These are phyloP conservation scores for Phasianus colchicus DNA, from an alignment of 2,113 vertebrate genomes.

Conservation along the genomic window DNA sequence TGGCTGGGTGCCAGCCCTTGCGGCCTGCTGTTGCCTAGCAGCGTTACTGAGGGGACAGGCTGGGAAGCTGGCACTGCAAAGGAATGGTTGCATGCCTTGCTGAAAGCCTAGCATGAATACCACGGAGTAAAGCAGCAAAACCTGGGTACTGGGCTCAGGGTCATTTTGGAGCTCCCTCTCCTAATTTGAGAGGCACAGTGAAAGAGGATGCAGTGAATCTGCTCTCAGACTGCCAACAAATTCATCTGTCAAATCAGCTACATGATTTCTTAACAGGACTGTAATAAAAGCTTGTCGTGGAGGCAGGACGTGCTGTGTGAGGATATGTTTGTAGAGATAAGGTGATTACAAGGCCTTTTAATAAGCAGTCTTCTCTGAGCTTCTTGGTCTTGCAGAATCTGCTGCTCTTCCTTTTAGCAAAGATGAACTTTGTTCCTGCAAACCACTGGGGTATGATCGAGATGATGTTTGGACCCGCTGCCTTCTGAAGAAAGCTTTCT, in stretches of 20 bases:
- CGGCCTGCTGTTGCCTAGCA: slow-evolving; percentile 40
- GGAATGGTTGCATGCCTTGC: background rate
- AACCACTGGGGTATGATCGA: background rate
- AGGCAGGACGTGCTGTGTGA: slow-evolving; percentile 6
- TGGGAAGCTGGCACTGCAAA: background rate
- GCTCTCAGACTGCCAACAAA: slow-evolving; percentile 11
- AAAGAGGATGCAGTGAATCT: background rate
- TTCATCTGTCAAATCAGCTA: background rate
- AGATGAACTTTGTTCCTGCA: background rate
- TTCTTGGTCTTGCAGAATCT: slow-evolving; percentile 1
- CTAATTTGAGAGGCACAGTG: background rate
- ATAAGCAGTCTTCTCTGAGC: background rate
- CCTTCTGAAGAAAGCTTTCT: background rate
- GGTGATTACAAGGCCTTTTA: slow-evolving; percentile 25
- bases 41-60: background rate
- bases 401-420: background rate
- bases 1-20: background rate
- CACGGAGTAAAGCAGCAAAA: background rate
- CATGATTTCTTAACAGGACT: background rate
- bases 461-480: background rate
- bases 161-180: background rate
- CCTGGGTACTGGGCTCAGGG: background rate
- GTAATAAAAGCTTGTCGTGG: slow-evolving; percentile 36
- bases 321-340: slow-evolving; percentile 1
- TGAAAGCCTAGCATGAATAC: background rate